A percentile compares a stretch with the other conserved stretches of the same genome.
These are phyloP conservation scores for Tridacna crocea DNA, from an alignment of 2,888 invertebrate species.

Conservation along the genomic window DNA sequence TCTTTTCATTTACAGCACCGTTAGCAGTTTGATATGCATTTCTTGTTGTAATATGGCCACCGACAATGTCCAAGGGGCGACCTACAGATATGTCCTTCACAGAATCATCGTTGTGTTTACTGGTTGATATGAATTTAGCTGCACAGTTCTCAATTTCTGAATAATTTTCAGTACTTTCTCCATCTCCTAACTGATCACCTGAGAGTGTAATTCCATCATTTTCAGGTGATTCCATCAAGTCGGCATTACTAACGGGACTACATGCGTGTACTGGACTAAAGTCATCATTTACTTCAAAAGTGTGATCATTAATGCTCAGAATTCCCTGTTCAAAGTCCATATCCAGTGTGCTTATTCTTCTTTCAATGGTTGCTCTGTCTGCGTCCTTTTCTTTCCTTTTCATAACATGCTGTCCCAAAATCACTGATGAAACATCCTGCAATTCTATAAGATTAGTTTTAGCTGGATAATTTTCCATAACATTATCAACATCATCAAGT, in stretches of 20 bases:
- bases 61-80: too few species aligned
- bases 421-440: constrained; percentile 13
- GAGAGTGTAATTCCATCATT: not conserved
- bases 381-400: too few species aligned
- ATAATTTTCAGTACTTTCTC: too few species aligned
- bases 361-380: not conserved
- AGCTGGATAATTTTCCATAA: not conserved
- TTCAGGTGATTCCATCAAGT: not conserved
- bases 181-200: too few species aligned
- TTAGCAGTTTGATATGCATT: not conserved
- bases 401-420: constrained; percentile 2
- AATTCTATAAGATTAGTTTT: constrained; percentile 10
- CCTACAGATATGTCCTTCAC: too few species aligned
- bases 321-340: constrained; percentile 53
- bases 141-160: too few species aligned
- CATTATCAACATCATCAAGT: not conserved
- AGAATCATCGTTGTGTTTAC: too few species aligned
- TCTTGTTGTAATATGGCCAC: too few species aligned
- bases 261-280: constrained; percentile 41
- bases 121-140: too few species aligned
- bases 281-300: constrained; percentile 34
- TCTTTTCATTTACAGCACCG: not conserved
- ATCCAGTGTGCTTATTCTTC: constrained; percentile 45
- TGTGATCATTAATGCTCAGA: constrained; percentile 39
- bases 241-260: not conserved